Percentiles rank a stretch among this genome's conserved stretches.
These are phyloP conservation scores for Lepidocyrtoides sp. DNA, from an alignment of 2,888 invertebrate genomes.

Conservation along the genomic window DNA sequence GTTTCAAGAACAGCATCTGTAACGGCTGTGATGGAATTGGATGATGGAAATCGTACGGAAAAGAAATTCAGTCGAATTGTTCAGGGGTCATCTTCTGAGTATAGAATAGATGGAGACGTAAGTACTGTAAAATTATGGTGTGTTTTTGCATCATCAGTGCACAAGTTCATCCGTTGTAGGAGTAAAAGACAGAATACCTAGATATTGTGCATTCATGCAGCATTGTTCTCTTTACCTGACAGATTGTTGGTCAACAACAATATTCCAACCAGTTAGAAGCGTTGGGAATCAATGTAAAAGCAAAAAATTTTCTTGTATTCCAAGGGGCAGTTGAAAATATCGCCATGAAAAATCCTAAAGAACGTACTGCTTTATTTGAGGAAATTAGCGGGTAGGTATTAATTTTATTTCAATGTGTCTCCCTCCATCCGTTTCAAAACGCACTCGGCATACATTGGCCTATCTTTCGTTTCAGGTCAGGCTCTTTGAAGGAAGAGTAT, in stretches of 20 bases:
- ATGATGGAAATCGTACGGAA: conserved; percentile 92
- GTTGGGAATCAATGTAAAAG: conserved; percentile 99
- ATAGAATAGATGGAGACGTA: conserved; percentile 93
- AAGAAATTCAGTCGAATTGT: conserved; percentile 96
- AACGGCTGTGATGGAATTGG: conserved; percentile 89
- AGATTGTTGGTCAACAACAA: conserved; percentile 91
- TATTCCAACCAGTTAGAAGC: conserved; percentile 97
- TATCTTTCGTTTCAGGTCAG: conserved; percentile 94
- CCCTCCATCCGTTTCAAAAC: not conserved
- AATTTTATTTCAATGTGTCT: not conserved
- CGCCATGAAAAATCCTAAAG: conserved; percentile 99
- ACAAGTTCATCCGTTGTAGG: too few relatives aligned
- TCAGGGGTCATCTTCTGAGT: conserved; percentile 96
- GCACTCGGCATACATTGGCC: not conserved
- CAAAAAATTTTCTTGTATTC: conserved; percentile 99
- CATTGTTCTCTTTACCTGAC: too few relatives aligned
- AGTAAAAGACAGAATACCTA: too few relatives aligned
- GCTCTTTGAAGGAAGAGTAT: conserved; percentile 98
- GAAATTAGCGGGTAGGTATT: conserved; percentile 97
- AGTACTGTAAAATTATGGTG: conserved; percentile 87
- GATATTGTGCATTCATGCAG: too few relatives aligned
- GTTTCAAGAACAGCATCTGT: conserved; percentile 97
- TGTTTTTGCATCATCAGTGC: too few relatives aligned
- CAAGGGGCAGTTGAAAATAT: conserved; percentile 99
- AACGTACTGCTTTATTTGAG: conserved; percentile 98